Conservation (phyloP, 2,888 invertebrate species). For the Morpho deidamia region DNA sequence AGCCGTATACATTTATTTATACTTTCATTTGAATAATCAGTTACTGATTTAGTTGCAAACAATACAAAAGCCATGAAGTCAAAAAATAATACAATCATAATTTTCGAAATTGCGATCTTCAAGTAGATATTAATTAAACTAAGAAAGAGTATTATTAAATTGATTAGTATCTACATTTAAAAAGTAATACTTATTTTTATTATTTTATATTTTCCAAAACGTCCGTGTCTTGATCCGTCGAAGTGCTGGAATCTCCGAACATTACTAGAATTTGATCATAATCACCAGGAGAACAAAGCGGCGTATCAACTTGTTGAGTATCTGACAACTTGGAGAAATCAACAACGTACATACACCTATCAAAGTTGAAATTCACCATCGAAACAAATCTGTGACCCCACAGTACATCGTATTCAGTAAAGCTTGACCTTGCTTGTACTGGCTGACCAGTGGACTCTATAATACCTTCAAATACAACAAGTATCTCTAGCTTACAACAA, state of each 20-base stretch:
- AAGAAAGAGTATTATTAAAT: no score
- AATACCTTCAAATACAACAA: constrained; percentile 93
- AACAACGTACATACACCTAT: constrained; percentile 86
- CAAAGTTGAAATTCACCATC: constrained; percentile 85
- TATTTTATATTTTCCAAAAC: not conserved
- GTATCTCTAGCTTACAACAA: constrained; percentile 89
- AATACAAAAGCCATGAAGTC: no score
- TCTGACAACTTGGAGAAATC: constrained; percentile 93
- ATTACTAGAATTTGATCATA: constrained; percentile 46
- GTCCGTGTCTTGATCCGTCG: not conserved
- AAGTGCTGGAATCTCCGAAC: not conserved
- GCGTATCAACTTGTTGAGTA: constrained; percentile 90
- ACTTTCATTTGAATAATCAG: no score
- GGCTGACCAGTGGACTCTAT: constrained; percentile 93
- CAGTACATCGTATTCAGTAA: constrained; percentile 86
- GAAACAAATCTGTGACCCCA: constrained; percentile 93
- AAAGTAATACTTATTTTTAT: not conserved
- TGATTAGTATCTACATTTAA: no score
- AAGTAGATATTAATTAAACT: no score
- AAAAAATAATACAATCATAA: no score
- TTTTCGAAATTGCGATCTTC: no score
- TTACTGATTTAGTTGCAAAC: no score
- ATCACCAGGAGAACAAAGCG: constrained; percentile 88
- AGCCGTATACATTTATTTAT: no score
- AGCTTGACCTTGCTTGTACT: constrained; percentile 90